Evolutionary conservation across 2,888 invertebrate genomes (phyloP).

Genomic region (Temnothorax rugatulus): DNA sequence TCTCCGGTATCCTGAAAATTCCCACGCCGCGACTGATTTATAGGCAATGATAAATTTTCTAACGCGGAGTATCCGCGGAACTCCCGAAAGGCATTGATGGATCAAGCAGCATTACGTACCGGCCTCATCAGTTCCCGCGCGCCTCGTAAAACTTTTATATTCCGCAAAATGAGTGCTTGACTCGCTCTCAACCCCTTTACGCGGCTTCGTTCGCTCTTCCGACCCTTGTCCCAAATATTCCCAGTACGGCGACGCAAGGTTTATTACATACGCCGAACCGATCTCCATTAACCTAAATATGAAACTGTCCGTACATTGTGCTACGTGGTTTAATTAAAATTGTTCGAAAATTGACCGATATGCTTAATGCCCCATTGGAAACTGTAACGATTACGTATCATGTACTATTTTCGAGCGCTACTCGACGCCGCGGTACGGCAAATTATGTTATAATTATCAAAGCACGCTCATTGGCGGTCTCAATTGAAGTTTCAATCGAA

Average conservation of each 20-base stretch:
- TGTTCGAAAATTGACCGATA: conserved; percentile 48
- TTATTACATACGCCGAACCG: conserved; percentile 60
- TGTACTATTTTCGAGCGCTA: conserved; percentile 59
- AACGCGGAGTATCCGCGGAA: conserved; percentile 58
- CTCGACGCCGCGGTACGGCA: conserved; percentile 9
- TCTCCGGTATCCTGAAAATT: conserved; percentile 53
- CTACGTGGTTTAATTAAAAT: conserved; percentile 62
- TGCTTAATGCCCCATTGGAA: conserved; percentile 47
- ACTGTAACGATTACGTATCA: conserved; percentile 37
- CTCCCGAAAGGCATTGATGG: conserved; percentile 77
- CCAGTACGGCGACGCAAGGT: conserved; percentile 41
- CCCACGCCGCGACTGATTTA: conserved; percentile 71
- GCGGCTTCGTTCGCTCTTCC: background rate
- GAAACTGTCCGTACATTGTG: background rate
- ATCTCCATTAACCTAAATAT: conserved; percentile 61
- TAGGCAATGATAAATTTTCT: conserved; percentile 76
- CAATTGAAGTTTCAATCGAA: conserved; percentile 54
- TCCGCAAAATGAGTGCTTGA: conserved; percentile 68
- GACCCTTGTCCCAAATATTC: conserved; percentile 41
- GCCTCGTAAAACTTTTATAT: conserved; percentile 78
- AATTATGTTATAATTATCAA: conserved; percentile 64
- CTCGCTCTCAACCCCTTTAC: conserved; percentile 26
- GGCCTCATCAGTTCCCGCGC: conserved; percentile 71
- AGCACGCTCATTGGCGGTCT: conserved; percentile 33
- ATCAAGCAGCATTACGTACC: conserved; percentile 75